phyloP scores from a whole-genome alignment of 2,888 invertebrate species.

The Tetranychus piercei region DNA sequence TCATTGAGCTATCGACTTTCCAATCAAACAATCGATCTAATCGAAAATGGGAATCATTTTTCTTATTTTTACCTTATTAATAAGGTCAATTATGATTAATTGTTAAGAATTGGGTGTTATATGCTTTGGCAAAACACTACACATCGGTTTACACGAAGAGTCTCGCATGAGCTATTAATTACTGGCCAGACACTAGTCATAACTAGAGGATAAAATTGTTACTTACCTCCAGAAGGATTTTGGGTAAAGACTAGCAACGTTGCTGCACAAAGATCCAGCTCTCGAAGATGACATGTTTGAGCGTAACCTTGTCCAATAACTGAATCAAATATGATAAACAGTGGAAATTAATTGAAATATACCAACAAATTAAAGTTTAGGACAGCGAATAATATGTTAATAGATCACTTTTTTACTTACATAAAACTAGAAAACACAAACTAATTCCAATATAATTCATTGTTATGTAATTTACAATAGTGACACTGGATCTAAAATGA shows the following conservation, averaged over 20 bases:
- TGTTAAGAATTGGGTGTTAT: no score
- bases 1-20: no score
- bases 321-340: neutral
- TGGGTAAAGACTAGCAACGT: constrained; percentile 27
- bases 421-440: neutral
- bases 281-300: constrained; percentile 27
- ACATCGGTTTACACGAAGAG: no score
- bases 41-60: no score
- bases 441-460: neutral
- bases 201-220: no score
- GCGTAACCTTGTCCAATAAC: constrained; percentile 3
- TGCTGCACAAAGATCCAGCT: constrained; percentile 27
- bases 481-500: neutral
- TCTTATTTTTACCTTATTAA: no score
- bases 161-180: no score
- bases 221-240: constrained; percentile 23
- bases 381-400: neutral
- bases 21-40: no score
- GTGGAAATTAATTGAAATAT: neutral
- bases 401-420: neutral
- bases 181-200: no score
- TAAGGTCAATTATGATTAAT: no score
- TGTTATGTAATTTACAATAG: neutral
- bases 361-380: neutral
- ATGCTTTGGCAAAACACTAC: no score